A percentile compares a stretch with the other conserved stretches of the same genome.
phyloP scores from a whole-genome alignment of 2,888 invertebrate genomes.

The Actias luna region DNA sequence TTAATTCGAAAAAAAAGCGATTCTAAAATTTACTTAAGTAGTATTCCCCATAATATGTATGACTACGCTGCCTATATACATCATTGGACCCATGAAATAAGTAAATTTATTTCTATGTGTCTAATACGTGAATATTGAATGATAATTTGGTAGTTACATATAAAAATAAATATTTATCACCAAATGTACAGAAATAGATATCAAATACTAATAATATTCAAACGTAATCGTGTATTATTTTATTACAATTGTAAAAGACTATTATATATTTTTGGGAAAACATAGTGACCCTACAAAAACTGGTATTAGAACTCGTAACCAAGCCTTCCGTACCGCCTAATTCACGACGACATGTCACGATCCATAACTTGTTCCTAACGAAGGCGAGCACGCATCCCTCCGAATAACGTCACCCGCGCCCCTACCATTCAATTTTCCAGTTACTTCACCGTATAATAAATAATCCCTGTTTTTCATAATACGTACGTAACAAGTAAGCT shows the following conservation, averaged over 20 bases:
- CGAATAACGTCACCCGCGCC: constrained; percentile 11
- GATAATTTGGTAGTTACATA: too few relatives aligned
- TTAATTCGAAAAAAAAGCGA: too few relatives aligned
- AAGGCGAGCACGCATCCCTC: constrained; percentile 17
- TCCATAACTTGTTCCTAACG: constrained; percentile 24
- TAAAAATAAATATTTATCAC: too few relatives aligned
- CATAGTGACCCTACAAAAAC: constrained; percentile 7
- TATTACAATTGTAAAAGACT: not conserved
- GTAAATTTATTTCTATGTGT: too few relatives aligned
- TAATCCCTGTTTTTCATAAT: constrained; percentile 3
- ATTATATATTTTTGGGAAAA: not conserved
- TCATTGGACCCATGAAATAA: too few relatives aligned
- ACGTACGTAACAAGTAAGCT: not conserved
- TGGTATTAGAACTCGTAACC: constrained; percentile 17
- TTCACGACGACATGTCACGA: constrained; percentile 21
- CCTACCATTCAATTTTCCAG: constrained; percentile 2
- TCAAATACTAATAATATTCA: too few relatives aligned
- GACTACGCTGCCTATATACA: too few relatives aligned
- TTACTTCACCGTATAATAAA: constrained; percentile 8
- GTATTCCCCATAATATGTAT: too few relatives aligned
- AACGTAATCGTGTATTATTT: too few relatives aligned
- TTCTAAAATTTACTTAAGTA: too few relatives aligned
- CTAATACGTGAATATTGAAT: too few relatives aligned
- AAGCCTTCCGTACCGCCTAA: constrained; percentile 15
- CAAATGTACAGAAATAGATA: too few relatives aligned